Percentiles rank a stretch among this genome's conserved stretches.
These are phyloP conservation scores for Rhopilema esculentum DNA, from an alignment of 30 jellyfish, hydroid and myxozoan species.

Conservation along the genomic window DNA sequence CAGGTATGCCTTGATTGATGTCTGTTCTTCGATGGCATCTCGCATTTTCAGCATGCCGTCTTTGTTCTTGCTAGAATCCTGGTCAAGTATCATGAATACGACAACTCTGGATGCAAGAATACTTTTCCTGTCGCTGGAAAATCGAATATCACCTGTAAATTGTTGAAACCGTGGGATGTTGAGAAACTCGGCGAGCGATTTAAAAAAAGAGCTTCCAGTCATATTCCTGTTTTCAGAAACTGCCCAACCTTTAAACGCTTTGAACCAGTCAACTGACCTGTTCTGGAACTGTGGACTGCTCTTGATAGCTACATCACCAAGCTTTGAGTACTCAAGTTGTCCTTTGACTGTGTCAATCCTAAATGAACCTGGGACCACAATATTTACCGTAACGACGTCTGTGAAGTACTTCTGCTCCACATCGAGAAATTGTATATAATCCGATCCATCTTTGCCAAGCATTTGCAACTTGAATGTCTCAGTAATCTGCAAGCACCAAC, in stretches of 20 bases:
- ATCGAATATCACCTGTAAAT: constrained; percentile 6
- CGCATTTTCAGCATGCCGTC: constrained; percentile 34
- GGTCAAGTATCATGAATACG: constrained; percentile 3
- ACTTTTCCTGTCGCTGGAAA: background rate
- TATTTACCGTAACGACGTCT: constrained; percentile 24
- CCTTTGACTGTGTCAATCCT: background rate
- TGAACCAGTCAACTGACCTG: constrained; percentile 46
- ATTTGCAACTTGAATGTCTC: constrained; percentile 62
- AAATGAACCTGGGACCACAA: constrained; percentile 53
- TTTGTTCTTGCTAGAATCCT: constrained; percentile 5
- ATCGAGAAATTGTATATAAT: constrained; percentile 52
- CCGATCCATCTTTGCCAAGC: constrained; percentile 82
- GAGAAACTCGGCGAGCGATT: constrained; percentile 35
- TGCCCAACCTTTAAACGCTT: constrained; percentile 57
- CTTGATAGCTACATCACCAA: constrained; percentile 14
- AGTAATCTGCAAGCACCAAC: constrained; percentile 55
- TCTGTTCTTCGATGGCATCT: constrained; percentile 11
- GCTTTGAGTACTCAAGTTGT: constrained; percentile 39
- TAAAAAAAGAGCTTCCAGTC: constrained; percentile 7
- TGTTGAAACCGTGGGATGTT: constrained; percentile 10
- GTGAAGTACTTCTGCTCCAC: constrained; percentile 31
- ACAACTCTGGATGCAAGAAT: constrained; percentile 25
- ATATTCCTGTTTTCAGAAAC: background rate
- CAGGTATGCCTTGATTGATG: background rate
- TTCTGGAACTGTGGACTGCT: constrained; percentile 13